phyloP scores from a whole-genome alignment of 37 sponge, comb jelly and placozoan species.

The Ianthella basta region DNA sequence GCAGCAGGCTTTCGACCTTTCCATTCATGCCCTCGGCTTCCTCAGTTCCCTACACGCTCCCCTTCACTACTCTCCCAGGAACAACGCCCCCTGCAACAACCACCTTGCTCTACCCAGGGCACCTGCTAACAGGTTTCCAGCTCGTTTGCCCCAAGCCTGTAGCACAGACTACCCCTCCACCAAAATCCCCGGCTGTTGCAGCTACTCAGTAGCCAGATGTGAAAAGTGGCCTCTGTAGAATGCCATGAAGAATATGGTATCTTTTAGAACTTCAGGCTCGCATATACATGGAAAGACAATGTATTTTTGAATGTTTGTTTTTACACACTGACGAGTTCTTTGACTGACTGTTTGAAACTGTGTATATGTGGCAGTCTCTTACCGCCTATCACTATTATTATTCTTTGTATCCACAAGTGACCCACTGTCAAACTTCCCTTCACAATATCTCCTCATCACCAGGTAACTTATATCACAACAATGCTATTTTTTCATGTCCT shows the following conservation, averaged over 20 bases:
- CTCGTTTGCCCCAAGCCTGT: neutral
- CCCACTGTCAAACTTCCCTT: too few relatives aligned
- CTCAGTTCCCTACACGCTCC: neutral
- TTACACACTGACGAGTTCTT: too few relatives aligned
- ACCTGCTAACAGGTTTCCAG: neutral
- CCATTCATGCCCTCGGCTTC: constrained; percentile 1
- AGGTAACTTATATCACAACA: too few relatives aligned
- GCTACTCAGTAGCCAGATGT: neutral
- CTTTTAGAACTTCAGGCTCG: neutral
- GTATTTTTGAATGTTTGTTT: neutral
- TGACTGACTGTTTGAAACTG: neutral
- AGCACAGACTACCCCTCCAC: neutral
- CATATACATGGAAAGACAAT: neutral
- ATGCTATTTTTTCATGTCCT: too few relatives aligned
- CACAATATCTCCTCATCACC: too few relatives aligned
- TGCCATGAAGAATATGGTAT: neutral
- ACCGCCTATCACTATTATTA: too few relatives aligned
- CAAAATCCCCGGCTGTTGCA: neutral
- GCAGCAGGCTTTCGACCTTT: neutral
- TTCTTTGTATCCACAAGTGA: too few relatives aligned
- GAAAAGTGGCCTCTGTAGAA: neutral
- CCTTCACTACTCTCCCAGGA: neutral
- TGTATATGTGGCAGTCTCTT: neutral
- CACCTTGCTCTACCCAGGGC: constrained; percentile 2
- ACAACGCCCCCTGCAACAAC: neutral